Evolutionary conservation across 2,113 vertebrate species (phyloP).

Genomic region (Chaenogobius annularis): DNA sequence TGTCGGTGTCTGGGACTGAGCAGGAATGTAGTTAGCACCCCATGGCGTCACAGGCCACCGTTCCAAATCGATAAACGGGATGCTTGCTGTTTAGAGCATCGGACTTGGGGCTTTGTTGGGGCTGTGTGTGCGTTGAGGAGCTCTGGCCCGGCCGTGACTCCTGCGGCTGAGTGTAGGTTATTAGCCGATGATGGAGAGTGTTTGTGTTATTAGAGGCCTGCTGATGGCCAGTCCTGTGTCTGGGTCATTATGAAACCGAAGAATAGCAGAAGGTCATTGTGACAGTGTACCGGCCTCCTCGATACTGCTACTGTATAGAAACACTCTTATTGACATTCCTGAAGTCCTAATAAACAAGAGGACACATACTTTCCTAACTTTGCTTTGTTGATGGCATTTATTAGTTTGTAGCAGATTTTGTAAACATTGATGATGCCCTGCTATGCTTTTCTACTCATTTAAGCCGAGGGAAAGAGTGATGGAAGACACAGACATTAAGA

Average conservation of each 20-base stretch:
- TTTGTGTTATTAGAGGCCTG: conserved; percentile 71
- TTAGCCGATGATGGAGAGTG: conserved; percentile 69
- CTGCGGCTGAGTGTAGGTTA: conserved; percentile 56
- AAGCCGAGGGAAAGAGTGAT: conserved; percentile 1
- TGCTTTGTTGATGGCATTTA: conserved; percentile 65
- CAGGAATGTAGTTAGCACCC: conserved; percentile 49
- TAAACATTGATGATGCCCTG: conserved; percentile 30
- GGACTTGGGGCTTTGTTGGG: conserved; percentile 58
- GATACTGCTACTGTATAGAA: conserved; percentile 63
- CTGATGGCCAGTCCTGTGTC: conserved; percentile 66
- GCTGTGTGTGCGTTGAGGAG: conserved; percentile 40
- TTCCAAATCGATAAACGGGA: conserved; percentile 65
- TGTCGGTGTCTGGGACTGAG: conserved; percentile 50
- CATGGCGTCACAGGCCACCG: conserved; percentile 34
- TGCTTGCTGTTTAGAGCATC: conserved; percentile 62
- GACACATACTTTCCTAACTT: conserved; percentile 66
- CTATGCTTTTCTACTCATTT: conserved; percentile 10
- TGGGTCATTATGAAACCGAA: conserved; percentile 70
- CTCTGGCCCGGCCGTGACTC: conserved; percentile 59
- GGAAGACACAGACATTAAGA: conserved; percentile 27
- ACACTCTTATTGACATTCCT: conserved; percentile 73
- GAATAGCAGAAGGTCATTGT: conserved; percentile 71
- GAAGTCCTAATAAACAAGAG: conserved; percentile 73
- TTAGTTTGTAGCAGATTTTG: conserved; percentile 41
- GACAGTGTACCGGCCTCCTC: conserved; percentile 54